phyloP scores from a whole-genome alignment of 2,113 vertebrate genomes.

The Lonchura striata region DNA sequence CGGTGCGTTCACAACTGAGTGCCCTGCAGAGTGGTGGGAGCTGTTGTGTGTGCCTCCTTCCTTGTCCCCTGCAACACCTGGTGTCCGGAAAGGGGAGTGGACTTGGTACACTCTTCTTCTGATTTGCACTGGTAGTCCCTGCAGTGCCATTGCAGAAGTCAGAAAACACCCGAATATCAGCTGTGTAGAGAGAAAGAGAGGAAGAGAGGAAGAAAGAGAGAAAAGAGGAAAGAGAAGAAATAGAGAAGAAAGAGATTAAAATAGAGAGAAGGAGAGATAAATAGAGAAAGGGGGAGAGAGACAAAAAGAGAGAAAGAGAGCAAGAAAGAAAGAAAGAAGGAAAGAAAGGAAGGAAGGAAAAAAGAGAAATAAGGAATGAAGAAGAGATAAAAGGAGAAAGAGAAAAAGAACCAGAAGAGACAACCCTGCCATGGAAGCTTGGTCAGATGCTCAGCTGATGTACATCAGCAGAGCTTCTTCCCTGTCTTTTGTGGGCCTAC shows the following conservation, averaged over 20 bases:
- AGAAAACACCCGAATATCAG: not conserved
- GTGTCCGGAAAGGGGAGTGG: not conserved
- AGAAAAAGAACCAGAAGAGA: not conserved
- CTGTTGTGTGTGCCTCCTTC: not conserved
- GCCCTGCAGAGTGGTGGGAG: not conserved
- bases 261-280: not conserved
- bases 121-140: not conserved
- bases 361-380: rapidly evolving
- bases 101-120: not conserved
- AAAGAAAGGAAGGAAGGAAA: rapidly evolving
- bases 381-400: not conserved
- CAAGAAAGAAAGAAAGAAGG: rapidly evolving
- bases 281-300: not conserved
- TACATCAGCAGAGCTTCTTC: not conserved
- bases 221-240: not conserved
- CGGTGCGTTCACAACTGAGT: not conserved
- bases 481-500: not conserved
- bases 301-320: not conserved
- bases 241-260: not conserved
- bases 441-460: not conserved
- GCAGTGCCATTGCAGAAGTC: not conserved
- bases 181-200: not conserved
- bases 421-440: not conserved
- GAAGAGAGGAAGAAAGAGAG: not conserved
- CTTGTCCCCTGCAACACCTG: not conserved